Evolutionary conservation across 2,113 vertebrate genomes (phyloP).

Genomic region (Motacilla alba): DNA sequence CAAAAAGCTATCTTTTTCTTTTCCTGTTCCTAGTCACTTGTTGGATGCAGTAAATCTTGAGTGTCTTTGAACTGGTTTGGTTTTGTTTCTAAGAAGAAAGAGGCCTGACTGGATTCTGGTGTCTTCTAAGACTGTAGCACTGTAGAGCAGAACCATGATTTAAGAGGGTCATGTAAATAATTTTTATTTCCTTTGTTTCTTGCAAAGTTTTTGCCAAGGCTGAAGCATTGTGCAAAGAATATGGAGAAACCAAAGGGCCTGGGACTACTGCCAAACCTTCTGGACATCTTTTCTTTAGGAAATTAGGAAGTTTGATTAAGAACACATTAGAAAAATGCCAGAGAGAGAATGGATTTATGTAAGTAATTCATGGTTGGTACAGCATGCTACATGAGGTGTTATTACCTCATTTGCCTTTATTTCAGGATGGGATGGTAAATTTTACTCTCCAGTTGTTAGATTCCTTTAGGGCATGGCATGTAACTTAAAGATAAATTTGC

Average conservation of each 20-base stretch:
- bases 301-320: constrained; percentile 87
- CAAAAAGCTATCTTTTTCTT: neutral
- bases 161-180: neutral
- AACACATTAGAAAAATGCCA: constrained; percentile 94
- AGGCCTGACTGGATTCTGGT: neutral
- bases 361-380: constrained; percentile 62
- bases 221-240: constrained; percentile 93
- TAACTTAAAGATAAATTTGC: neutral
- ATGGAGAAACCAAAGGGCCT: constrained; percentile 93
- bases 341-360: constrained; percentile 98
- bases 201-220: constrained; percentile 85
- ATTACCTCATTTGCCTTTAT: neutral
- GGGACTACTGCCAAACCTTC: constrained; percentile 94
- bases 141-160: neutral
- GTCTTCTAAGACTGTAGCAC: neutral
- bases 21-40: neutral
- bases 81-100: constrained; percentile 3
- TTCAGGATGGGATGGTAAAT: neutral
- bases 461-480: neutral
- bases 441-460: neutral
- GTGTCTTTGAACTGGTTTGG: neutral
- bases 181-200: neutral
- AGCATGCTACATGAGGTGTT: neutral
- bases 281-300: constrained; percentile 94
- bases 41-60: neutral